phyloP scores from a whole-genome alignment of 1,140 invertebrate genomes.

The Phortica variegata region DNA sequence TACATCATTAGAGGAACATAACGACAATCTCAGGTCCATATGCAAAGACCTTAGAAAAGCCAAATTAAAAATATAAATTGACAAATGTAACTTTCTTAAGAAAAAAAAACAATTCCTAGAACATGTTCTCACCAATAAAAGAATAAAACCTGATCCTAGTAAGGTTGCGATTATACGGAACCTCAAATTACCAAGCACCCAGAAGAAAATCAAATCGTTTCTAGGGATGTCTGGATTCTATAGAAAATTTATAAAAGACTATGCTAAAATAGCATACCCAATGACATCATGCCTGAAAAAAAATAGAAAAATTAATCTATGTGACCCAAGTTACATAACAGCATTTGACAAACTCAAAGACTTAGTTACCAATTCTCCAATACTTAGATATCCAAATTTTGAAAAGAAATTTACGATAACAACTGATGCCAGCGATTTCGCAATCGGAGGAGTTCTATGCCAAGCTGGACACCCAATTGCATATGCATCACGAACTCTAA shows the following conservation, averaged over 20 bases:
- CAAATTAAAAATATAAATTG: neutral
- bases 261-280: constrained; percentile 31
- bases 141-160: constrained; percentile 28
- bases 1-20: neutral
- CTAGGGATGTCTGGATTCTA: constrained; percentile 21
- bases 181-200: constrained; percentile 31
- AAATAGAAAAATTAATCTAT: constrained; percentile 13
- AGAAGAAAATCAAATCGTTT: too few species aligned
- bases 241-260: too few species aligned
- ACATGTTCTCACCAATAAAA: constrained; percentile 28
- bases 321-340: constrained; percentile 22
- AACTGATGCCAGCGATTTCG: too few species aligned
- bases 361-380: neutral
- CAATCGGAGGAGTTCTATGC: too few species aligned
- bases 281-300: too few species aligned
- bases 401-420: neutral
- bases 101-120: constrained; percentile 33
- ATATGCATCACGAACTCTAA: too few species aligned
- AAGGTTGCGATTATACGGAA: constrained; percentile 28
- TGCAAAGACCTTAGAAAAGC: neutral
- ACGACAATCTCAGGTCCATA: neutral
- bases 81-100: neutral
- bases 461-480: too few species aligned
- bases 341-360: constrained; percentile 19
- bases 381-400: neutral